Evolutionary conservation across 2,888 invertebrate genomes (phyloP).

Genomic region (Schrankia costaestrigalis): DNA sequence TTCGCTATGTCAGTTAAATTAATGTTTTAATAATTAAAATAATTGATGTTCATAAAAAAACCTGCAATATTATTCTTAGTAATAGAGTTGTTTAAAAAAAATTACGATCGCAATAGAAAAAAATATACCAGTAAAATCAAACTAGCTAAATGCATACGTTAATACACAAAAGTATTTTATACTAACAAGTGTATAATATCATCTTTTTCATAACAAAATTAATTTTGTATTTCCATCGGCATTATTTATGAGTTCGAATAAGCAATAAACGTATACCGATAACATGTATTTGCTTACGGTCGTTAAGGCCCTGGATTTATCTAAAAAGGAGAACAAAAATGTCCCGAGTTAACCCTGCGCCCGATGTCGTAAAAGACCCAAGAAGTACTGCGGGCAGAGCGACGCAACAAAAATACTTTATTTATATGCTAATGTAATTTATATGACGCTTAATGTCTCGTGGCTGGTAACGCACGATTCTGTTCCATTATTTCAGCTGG

Average conservation of each 20-base stretch:
- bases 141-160: constrained; percentile 36
- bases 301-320: constrained; percentile 77
- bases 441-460: constrained; percentile 80
- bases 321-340: constrained; percentile 78
- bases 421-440: constrained; percentile 82
- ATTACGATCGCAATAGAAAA: too few relatives aligned
- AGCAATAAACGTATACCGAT: constrained; percentile 77
- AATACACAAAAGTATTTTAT: constrained; percentile 47
- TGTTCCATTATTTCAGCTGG: constrained; percentile 65
- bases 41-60: too few relatives aligned
- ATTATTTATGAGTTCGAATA: constrained; percentile 77
- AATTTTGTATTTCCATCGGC: constrained; percentile 72
- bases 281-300: constrained; percentile 76
- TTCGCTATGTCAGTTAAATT: too few relatives aligned
- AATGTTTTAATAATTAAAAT: too few relatives aligned
- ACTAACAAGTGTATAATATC: constrained; percentile 45
- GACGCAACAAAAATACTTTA: constrained; percentile 79
- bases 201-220: constrained; percentile 69
- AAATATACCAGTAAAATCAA: too few relatives aligned
- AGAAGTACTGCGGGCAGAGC: constrained; percentile 60
- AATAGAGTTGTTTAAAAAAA: too few relatives aligned
- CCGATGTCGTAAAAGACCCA: constrained; percentile 73
- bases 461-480: constrained; percentile 79
- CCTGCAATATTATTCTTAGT: too few relatives aligned
- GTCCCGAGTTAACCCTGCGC: constrained; percentile 66